Conservation (phyloP, 2,797 vertebrate genomes). For the Forpus xanthops region DNA sequence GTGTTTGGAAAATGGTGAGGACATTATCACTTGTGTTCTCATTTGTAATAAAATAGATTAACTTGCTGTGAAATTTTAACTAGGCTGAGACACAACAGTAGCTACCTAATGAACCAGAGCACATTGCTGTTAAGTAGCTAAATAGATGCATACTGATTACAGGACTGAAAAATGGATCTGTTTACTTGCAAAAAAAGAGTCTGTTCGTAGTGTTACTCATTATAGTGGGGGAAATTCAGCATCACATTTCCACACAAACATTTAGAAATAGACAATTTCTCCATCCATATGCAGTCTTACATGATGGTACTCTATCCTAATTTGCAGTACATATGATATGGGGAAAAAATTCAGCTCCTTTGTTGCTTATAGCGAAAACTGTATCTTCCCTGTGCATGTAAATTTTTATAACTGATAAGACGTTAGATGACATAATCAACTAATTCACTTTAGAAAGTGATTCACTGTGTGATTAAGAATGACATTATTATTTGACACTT, state of each 20-base stretch:
- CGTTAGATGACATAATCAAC: neutral
- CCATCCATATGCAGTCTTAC: neutral
- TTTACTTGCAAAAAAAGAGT: slow-evolving; percentile 68
- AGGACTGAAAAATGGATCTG: slow-evolving; percentile 77
- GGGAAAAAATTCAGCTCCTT: neutral
- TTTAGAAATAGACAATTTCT: neutral
- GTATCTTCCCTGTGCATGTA: neutral
- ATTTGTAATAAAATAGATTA: slow-evolving; percentile 83
- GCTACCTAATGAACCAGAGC: slow-evolving; percentile 80
- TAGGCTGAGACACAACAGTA: slow-evolving; percentile 80
- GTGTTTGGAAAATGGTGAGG: slow-evolving; percentile 73
- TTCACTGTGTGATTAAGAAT: neutral
- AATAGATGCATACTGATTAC: slow-evolving; percentile 81
- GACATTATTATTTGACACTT: slow-evolving; percentile 22
- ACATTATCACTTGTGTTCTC: slow-evolving; percentile 78
- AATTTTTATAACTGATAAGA: neutral
- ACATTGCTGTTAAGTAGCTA: slow-evolving; percentile 80
- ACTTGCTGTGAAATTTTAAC: slow-evolving; percentile 81
- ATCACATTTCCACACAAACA: neutral
- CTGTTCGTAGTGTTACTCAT: slow-evolving; percentile 23
- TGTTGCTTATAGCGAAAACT: neutral
- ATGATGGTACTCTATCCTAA: neutral
- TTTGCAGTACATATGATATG: neutral
- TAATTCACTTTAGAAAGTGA: neutral
- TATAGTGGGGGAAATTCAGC: slow-evolving; percentile 1